Base-by-base conservation (phyloP, 2,113 vertebrate genomes). In the Solea solea region DNA sequence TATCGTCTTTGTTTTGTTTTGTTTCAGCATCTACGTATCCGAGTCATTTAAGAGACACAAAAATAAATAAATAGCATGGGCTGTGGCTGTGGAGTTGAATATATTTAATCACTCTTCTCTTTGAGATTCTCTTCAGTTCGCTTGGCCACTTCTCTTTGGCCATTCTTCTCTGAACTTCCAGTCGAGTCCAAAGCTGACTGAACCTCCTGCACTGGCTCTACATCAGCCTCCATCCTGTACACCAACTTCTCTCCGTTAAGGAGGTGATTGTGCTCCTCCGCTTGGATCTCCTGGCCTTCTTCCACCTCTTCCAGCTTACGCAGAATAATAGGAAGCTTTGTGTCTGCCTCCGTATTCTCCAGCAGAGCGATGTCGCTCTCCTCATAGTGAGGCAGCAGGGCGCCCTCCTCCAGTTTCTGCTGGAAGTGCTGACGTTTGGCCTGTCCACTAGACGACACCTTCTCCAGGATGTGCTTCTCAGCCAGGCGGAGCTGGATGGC, bases 391-490 rank as follows among this genome's bases (percentile, higher is more conserved):
- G 97, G 97, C 65, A 98, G 82, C 0, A 84, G 83, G 4, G 92
- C 93, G 1, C 88, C 94, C 21, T 94, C 95, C 71, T 94, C 93
- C 89, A 93, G 86, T 81, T 94, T 95, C 79, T 94, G 89, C 85
- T 88, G 90, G 45, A 94, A 98, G 74, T 90, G 89, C 67, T 96
- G 90, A 14, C 92, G 89, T 86, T 94, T 96, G 42, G 86, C 88
- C 1, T 91, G 91, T 0, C 97, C 96, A 0, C 94, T 95, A 82
- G 91, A 91, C 0, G 94, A 94, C 0, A 94, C 95, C 45, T 93
- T 95, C 84, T 97, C 95, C 77, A 99, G 90, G 82, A 99, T 98
- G 91, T 96, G 95, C 81, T 99, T 99, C 67, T 99, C 98, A 0
- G 97, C 96, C n/a, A 96, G 84, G 8, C 97, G 95, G 60, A 99